phyloP scores from a whole-genome alignment of 2,888 invertebrate genomes.

The Antitype chi region DNA sequence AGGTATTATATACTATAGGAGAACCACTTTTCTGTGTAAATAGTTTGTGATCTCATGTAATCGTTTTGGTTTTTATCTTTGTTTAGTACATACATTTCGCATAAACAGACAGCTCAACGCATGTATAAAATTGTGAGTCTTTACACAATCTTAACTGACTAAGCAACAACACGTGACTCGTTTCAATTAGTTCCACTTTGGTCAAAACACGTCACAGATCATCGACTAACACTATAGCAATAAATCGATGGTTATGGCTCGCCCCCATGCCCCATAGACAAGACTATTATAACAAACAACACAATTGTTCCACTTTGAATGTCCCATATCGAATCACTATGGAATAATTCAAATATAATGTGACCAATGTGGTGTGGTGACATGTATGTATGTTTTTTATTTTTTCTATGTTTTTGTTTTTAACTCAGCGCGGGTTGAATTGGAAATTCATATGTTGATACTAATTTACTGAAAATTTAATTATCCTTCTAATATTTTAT shows the following conservation, averaged over 20 bases:
- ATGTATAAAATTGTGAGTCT: neutral
- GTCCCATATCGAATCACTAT: conserved; percentile 25
- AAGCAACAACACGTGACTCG: neutral
- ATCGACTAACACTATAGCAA: conserved; percentile 24
- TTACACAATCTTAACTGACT: neutral
- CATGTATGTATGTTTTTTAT: neutral
- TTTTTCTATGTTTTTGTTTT: neutral
- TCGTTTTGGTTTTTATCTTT: neutral
- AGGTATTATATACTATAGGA: too few species aligned
- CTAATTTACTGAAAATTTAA: neutral
- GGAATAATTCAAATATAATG: conserved; percentile 47
- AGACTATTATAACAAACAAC: conserved; percentile 55
- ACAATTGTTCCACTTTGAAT: conserved; percentile 53
- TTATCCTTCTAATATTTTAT: too few species aligned
- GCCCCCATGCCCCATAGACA: conserved; percentile 44
- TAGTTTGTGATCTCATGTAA: neutral
- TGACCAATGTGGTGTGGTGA: conserved; percentile 29
- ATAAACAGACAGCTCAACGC: too few species aligned
- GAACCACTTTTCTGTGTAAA: neutral
- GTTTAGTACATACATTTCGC: neutral
- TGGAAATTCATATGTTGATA: neutral
- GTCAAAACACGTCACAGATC: conserved; percentile 47
- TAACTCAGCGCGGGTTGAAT: conserved; percentile 25
- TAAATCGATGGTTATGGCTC: conserved; percentile 53
- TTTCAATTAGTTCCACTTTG: conserved; percentile 26